phyloP scores from a whole-genome alignment of 92 coral and sea anemone species.

The Zoanthus solanderi region DNA sequence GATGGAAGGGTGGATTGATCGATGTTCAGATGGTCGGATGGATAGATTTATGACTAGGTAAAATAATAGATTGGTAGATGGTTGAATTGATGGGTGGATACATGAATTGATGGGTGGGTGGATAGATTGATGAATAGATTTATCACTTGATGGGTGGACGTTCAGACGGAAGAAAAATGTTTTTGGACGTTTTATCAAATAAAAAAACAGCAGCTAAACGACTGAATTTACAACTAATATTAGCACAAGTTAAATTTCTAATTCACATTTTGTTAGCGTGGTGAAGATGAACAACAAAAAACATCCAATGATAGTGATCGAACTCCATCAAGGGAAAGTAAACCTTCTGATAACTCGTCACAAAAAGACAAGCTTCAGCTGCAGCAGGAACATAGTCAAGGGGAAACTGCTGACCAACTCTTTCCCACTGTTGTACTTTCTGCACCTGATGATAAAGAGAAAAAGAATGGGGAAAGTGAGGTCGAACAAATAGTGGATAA shows the following conservation, averaged over 20 bases:
- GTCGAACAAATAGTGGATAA: slow-evolving; percentile 40
- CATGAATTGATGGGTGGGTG: no score
- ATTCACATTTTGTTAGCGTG: slow-evolving; percentile 14
- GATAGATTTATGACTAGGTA: no score
- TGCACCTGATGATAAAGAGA: slow-evolving; percentile 44
- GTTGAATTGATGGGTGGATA: no score
- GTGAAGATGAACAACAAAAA: slow-evolving; percentile 49
- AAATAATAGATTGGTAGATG: no score
- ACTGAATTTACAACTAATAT: no score
- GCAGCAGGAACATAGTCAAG: not conserved
- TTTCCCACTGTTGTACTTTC: slow-evolving; percentile 57
- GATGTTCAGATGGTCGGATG: no score
- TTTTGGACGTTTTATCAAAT: no score
- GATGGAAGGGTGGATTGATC: no score
- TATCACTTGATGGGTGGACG: no score
- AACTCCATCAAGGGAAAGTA: slow-evolving; percentile 21
- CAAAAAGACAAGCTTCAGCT: not conserved
- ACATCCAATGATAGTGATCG: slow-evolving; percentile 21
- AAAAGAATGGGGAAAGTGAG: slow-evolving; percentile 28
- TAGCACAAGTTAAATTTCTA: not conserved
- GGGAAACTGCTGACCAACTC: slow-evolving; percentile 22
- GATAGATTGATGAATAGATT: no score
- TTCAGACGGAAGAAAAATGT: no score
- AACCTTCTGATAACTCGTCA: not conserved
- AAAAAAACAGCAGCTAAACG: no score